Percentiles rank a stretch among this genome's conserved stretches.
Evolutionary conservation across 2,113 vertebrate genomes (phyloP).

Genomic region (Carlito syrichta): DNA sequence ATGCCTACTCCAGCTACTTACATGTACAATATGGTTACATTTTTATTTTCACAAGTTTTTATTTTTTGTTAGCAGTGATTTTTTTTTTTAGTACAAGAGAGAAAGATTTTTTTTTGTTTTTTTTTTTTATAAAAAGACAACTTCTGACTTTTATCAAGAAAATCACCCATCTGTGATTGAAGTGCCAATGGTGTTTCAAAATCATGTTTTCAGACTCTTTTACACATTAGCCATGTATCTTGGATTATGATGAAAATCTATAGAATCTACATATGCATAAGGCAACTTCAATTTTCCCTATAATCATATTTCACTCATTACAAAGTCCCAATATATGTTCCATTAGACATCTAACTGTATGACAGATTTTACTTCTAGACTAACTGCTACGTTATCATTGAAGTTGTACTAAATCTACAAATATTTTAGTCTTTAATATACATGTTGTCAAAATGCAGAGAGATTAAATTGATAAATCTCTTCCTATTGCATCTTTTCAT

Average conservation of each 20-base stretch:
- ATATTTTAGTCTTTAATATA: constrained; percentile 35
- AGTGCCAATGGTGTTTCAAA: not conserved
- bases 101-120: not conserved
- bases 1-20: not conserved
- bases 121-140: no score
- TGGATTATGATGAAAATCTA: constrained; percentile 27
- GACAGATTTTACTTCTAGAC: constrained; percentile 25
- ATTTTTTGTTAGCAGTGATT: not conserved
- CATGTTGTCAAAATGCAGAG: constrained; percentile 22
- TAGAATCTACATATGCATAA: not conserved
- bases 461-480: constrained; percentile 41
- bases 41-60: not conserved
- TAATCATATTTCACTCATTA: constrained; percentile 32
- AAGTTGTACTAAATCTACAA: constrained; percentile 36
- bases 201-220: not conserved
- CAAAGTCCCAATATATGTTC: not conserved
- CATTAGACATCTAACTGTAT: constrained; percentile 28
- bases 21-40: not conserved
- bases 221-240: not conserved
- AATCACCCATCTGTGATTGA: constrained; percentile 37
- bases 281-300: not conserved
- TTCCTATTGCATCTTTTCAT: constrained; percentile 33
- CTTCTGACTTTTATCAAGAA: constrained; percentile 47
- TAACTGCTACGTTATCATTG: constrained; percentile 13
- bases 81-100: not conserved